Percentiles rank a stretch among this genome's conserved stretches.
phyloP scores from a whole-genome alignment of 1,140 invertebrate genomes.

The Prorops nasuta region DNA sequence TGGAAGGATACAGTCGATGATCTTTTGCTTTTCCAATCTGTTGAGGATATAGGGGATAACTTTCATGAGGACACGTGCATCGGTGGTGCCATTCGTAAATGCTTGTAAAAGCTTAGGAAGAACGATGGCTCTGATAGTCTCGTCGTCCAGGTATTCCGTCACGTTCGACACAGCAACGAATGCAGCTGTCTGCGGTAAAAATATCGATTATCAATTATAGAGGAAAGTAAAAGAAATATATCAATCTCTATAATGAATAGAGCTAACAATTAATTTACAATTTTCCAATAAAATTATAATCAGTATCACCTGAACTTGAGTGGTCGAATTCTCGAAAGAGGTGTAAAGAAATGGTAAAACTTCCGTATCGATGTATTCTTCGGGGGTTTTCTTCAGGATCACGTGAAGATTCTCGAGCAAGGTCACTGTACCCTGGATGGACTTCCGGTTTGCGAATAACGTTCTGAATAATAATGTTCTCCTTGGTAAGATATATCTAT shows the following conservation, averaged over 20 bases:
- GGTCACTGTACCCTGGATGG: constrained; percentile 86
- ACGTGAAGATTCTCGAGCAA: constrained; percentile 90
- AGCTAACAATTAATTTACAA: too few relatives aligned
- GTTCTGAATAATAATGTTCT: too few relatives aligned
- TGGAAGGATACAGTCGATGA: constrained; percentile 90
- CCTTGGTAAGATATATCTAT: too few relatives aligned
- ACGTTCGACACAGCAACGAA: constrained; percentile 85
- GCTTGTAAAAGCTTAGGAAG: constrained; percentile 85
- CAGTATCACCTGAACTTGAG: constrained; percentile 93
- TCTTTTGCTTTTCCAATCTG: constrained; percentile 82
- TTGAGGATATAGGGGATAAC: constrained; percentile 77
- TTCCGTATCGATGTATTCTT: constrained; percentile 76
- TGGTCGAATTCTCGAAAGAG: constrained; percentile 87
- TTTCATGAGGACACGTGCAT: constrained; percentile 75
- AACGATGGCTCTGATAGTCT: constrained; percentile 77
- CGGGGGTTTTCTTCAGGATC: constrained; percentile 83
- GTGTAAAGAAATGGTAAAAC: constrained; percentile 86
- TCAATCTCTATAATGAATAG: neutral
- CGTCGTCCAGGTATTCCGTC: constrained; percentile 81
- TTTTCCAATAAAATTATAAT: too few relatives aligned
- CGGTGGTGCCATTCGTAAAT: constrained; percentile 81
- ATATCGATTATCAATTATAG: neutral
- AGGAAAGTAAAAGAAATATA: neutral
- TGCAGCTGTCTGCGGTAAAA: constrained; percentile 73
- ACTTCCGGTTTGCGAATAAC: constrained; percentile 81